Conservation (phyloP, 2,888 invertebrate genomes). For the Hirtodrosophila histrioides region DNA sequence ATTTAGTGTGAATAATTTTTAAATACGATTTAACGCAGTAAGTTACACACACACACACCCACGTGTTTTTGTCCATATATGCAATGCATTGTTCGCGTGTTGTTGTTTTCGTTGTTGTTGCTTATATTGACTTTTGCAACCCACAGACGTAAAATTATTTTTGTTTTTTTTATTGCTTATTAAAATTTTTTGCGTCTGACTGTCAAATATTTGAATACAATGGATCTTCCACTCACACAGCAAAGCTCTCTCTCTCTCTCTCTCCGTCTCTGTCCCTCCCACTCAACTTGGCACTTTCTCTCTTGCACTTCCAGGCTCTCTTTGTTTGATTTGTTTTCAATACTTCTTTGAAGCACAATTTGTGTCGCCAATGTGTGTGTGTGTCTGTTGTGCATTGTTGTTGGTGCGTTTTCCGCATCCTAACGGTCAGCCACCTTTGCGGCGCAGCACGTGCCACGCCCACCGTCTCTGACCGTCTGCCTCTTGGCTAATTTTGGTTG, state of each 20-base stretch:
- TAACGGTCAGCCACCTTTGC: slow-evolving; percentile 66
- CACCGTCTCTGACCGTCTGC: slow-evolving; percentile 55
- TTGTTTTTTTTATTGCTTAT: slow-evolving; percentile 75
- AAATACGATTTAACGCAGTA: slow-evolving; percentile 47
- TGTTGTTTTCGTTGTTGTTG: slow-evolving; percentile 18
- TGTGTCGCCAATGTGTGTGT: slow-evolving; percentile 23
- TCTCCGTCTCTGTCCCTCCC: slow-evolving; percentile 1
- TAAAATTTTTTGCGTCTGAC: slow-evolving; percentile 59
- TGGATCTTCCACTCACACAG: slow-evolving; percentile 28
- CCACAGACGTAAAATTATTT: slow-evolving; percentile 56
- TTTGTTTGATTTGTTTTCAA: too few relatives aligned
- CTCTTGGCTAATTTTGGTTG: slow-evolving; percentile 35
- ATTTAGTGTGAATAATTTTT: slow-evolving; percentile 59
- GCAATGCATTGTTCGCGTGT: slow-evolving; percentile 45
- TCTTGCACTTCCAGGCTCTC: not conserved
- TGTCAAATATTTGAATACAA: slow-evolving; percentile 50
- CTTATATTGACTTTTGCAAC: slow-evolving; percentile 53
- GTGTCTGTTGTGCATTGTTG: slow-evolving; percentile 15
- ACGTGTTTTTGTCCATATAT: slow-evolving; percentile 59
- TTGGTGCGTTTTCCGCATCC: slow-evolving; percentile 61
- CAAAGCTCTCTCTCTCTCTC: not conserved
- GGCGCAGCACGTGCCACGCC: slow-evolving; percentile 39
- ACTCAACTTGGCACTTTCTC: not conserved
- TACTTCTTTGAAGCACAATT: slow-evolving; percentile 23
- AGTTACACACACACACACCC: slow-evolving; percentile 44